Conservation (phyloP, 1,140 invertebrate genomes). For the Augochlora pura region DNA sequence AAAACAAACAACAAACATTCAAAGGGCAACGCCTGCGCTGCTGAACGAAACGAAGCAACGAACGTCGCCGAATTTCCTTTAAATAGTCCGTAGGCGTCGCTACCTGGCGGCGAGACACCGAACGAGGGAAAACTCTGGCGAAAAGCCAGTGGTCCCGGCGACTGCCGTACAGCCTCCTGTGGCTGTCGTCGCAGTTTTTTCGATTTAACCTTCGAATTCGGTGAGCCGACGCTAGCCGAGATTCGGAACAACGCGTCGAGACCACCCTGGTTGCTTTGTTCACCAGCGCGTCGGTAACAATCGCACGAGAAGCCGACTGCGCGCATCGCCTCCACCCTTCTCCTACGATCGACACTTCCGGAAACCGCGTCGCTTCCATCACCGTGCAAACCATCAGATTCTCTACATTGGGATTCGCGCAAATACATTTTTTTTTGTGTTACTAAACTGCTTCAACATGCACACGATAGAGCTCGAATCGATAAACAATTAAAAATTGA, state of each 20-base stretch:
- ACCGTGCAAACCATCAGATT: neutral
- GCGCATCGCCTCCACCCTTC: neutral
- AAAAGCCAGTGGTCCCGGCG: slow-evolving; percentile 71
- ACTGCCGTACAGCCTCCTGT: slow-evolving; percentile 38
- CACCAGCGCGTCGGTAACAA: neutral
- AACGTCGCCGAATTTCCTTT: slow-evolving; percentile 74
- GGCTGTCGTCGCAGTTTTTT: slow-evolving; percentile 56
- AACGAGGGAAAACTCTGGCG: slow-evolving; percentile 72
- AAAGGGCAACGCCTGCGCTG: slow-evolving; percentile 78
- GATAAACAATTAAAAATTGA: too few relatives aligned
- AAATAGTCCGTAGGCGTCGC: slow-evolving; percentile 78
- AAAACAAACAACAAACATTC: slow-evolving; percentile 68
- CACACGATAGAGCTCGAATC: too few relatives aligned
- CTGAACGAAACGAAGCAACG: slow-evolving; percentile 79
- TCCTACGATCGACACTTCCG: neutral
- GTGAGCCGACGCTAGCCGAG: neutral
- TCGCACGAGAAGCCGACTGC: too few relatives aligned
- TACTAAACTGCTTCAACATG: neutral
- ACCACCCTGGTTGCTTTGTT: neutral
- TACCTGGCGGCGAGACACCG: slow-evolving; percentile 72
- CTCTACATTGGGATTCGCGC: neutral
- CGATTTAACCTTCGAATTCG: slow-evolving; percentile 62
- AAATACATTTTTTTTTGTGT: neutral
- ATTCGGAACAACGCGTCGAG: neutral
- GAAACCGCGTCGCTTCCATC: neutral